Evolutionary conservation across 2,113 vertebrate species (phyloP).

Genomic region (Chascanopsetta lugubris): DNA sequence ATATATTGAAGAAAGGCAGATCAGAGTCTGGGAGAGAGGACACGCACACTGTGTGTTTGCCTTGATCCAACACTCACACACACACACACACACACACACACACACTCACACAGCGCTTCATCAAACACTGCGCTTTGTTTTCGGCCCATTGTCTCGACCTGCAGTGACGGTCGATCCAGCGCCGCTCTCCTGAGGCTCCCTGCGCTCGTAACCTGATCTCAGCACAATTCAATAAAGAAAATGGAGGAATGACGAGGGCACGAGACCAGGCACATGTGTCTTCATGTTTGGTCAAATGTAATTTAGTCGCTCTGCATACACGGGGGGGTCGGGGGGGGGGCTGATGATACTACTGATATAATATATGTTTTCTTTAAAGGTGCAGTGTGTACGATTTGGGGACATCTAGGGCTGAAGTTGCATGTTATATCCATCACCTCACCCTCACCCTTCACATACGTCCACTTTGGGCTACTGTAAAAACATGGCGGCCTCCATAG

Average conservation of each 20-base stretch:
- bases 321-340: no score
- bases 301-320: constrained; percentile 39
- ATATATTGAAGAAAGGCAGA: no score
- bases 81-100: not conserved
- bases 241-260: constrained; percentile 9
- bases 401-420: no score
- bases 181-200: constrained; percentile 31
- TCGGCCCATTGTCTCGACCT: constrained; percentile 26
- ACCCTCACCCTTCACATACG: no score
- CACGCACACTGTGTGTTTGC: not conserved
- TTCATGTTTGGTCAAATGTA: constrained; percentile 48
- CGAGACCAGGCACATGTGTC: constrained; percentile 16
- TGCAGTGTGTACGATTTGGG: no score
- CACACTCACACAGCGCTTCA: constrained; percentile 10
- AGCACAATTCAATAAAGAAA: constrained; percentile 48
- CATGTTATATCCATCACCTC: no score
- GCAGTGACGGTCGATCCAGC: constrained; percentile 23
- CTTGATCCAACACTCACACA: not conserved
- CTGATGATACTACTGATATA: no score
- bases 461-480: no score
- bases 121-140: constrained; percentile 25
- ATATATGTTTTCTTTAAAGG: no score
- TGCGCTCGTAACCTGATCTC: constrained; percentile 49
- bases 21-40: no score
- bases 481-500: no score